Evolutionary conservation across 2,888 invertebrate species (phyloP), one percentile per base, ranked within the genome.

Genomic region (Papilio protenor): DNA sequence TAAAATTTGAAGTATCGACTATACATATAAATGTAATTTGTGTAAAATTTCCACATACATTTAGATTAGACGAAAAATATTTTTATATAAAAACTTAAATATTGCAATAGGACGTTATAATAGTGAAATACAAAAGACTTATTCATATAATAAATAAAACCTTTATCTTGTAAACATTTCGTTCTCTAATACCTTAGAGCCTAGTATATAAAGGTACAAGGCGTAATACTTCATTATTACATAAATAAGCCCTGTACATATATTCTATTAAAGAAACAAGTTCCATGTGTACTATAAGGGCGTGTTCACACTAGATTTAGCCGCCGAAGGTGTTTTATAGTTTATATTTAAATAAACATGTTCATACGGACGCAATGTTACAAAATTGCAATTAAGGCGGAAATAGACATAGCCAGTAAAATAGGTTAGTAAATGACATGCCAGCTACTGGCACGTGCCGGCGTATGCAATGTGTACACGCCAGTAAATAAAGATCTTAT

Each of bases 1-100:
- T 57, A n/a, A n/a, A 77, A 66, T 10, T 33, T 52, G 70, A 78
- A 78, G 33, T 70, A 49, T 33, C 55, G 55, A 73, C 75, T 75
- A 47, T 12, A 64, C 72, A 61, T 47, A 49, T 2, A 52, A 14
- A 61, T 61, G 21, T 69, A 55, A 33, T 52, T 75, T 66, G 21
- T 27, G 40, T 57, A 72, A 33, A 73, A 59, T 59, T n/a, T n/a
- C n/a, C 23, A 27, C 8, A 59, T 21, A 74, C 47, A 61, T 27
- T 47, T 47, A 61, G 23, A 74, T 33, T 21, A 27, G 21, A 59
- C 23, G 45, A 45, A 61, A 18, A 69, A 69, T 52, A n/a, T 52
- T 52, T 27, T 23, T 75, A 18, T 75, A 64, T 74, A 74, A 61
- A 61, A 57, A 73, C 59, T 40, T 23, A 66, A 33, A 66, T 75